These are phyloP conservation scores for Montifringilla adamsi DNA, from an alignment of 2,113 vertebrate genomes.

Conservation along the genomic window DNA sequence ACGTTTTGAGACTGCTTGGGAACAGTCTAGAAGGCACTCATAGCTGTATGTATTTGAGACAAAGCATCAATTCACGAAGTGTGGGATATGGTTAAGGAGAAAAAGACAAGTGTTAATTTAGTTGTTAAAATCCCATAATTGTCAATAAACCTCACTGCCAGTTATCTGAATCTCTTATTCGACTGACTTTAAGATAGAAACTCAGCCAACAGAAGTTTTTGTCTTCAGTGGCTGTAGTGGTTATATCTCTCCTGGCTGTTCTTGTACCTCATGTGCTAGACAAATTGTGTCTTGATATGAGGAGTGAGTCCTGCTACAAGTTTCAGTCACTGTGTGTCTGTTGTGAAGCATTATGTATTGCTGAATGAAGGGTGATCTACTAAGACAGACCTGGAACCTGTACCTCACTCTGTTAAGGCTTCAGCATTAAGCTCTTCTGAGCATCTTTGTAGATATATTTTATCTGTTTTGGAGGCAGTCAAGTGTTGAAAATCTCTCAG, in stretches of 20 bases:
- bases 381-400: not conserved
- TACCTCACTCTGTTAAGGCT: not conserved
- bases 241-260: not conserved
- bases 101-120: not conserved
- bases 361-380: not conserved
- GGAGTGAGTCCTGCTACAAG: not conserved
- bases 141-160: not conserved
- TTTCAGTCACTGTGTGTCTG: not conserved
- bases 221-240: not conserved
- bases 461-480: not conserved
- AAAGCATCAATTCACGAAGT: not conserved
- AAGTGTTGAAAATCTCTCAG: not conserved
- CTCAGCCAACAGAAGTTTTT: not conserved
- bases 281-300: not conserved
- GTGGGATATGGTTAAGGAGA: not conserved
- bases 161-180: not conserved
- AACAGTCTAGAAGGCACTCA: accelerated
- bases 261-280: not conserved
- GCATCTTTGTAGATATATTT: not conserved
- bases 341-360: not conserved
- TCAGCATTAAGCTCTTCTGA: not conserved
- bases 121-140: not conserved
- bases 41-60: not conserved
- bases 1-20: not conserved
- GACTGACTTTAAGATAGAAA: not conserved